Conservation (phyloP, 64 coral and sea anemone genomes). For the Trachythela sp. region DNA sequence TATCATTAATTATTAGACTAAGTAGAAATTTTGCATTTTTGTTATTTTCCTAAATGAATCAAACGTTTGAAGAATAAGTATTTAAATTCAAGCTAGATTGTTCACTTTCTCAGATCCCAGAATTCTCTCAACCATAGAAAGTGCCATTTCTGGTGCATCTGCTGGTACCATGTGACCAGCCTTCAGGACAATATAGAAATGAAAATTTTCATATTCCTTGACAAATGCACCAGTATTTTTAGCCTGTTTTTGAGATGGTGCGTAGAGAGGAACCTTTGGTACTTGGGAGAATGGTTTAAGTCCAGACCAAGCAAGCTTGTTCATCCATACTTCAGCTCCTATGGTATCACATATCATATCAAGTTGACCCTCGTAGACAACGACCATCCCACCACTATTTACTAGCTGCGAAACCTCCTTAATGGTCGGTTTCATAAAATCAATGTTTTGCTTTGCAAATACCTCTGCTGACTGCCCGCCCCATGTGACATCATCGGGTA, state of each 20-base stretch:
- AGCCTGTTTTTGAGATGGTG: conserved; percentile 58
- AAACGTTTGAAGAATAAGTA: no score
- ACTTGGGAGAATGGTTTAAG: conserved; percentile 47
- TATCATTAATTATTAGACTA: no score
- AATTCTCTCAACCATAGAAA: conserved; percentile 76
- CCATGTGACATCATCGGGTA: conserved; percentile 73
- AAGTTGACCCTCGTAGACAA: conserved; percentile 85
- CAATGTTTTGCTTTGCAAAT: conserved; percentile 60
- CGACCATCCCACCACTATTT: conserved; percentile 58
- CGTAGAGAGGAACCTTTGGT: conserved; percentile 54
- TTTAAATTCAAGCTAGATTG: background rate
- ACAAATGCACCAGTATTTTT: conserved; percentile 82
- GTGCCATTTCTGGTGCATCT: conserved; percentile 91
- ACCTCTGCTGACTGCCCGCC: conserved; percentile 69
- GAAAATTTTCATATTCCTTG: conserved; percentile 66
- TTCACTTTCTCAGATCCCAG: background rate
- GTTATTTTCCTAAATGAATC: no score
- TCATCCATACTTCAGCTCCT: conserved; percentile 70
- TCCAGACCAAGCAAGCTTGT: conserved; percentile 72
- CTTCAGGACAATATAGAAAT: conserved; percentile 80
- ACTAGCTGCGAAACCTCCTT: conserved; percentile 69
- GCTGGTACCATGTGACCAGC: conserved; percentile 97
- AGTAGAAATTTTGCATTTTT: no score
- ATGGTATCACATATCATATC: conserved; percentile 86
- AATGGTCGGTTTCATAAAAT: conserved; percentile 89